A percentile compares a stretch with the other conserved stretches of the same genome.
Conservation (phyloP, 1,140 invertebrate species). For the Anoplolepis gracilipes region DNA sequence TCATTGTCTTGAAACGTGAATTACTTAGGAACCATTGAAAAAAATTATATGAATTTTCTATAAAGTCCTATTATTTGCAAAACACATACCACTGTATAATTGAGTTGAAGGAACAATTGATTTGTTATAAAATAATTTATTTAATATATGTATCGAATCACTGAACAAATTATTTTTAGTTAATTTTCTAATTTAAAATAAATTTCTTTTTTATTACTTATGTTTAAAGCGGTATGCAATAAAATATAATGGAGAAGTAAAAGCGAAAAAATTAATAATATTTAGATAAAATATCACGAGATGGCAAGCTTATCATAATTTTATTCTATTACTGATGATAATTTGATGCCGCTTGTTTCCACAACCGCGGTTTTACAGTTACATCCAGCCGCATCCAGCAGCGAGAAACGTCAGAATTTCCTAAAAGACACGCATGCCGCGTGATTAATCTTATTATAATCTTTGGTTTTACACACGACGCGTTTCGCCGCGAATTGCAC, state of each 20-base stretch:
- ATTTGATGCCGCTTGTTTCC: background rate
- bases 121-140: background rate
- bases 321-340: background rate
- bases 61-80: background rate
- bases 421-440: constrained; percentile 7
- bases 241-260: background rate
- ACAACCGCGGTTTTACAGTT: background rate
- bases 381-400: background rate
- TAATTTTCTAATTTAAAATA: background rate
- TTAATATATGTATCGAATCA: background rate
- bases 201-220: background rate
- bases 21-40: background rate
- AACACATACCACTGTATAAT: background rate
- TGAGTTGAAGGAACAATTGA: background rate
- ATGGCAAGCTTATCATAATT: background rate
- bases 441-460: constrained; percentile 22
- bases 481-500: background rate
- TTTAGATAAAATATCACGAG: background rate
- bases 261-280: background rate
- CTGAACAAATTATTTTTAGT: background rate
- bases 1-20: background rate
- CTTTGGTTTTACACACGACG: background rate
- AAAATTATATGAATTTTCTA: background rate
- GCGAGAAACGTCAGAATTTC: constrained; percentile 19
- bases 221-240: background rate